Conservation (phyloP, 2,797 vertebrate genomes). For the Gobionotothen gibberifrons region DNA sequence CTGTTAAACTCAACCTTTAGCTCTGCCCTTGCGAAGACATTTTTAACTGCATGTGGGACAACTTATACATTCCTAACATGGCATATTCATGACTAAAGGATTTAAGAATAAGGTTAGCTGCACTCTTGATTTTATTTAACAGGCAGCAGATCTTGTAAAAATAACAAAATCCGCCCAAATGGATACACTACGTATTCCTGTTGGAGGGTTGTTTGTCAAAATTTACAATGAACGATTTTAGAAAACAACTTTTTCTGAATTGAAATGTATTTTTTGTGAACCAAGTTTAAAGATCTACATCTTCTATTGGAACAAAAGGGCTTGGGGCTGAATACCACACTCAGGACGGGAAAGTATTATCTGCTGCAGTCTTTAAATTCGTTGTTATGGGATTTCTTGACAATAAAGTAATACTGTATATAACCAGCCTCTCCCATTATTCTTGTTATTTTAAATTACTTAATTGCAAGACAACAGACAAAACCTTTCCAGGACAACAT, state of each 20-base stretch:
- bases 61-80: not conserved
- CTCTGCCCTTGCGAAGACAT: slow-evolving; percentile 28
- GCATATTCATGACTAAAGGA: not conserved
- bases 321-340: not conserved
- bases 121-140: not conserved
- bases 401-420: not conserved
- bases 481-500: not conserved
- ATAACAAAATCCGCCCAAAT: not conserved
- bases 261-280: not conserved
- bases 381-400: not conserved
- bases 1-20: slow-evolving; percentile 27
- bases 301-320: not conserved
- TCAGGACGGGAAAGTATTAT: not conserved
- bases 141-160: too few species aligned
- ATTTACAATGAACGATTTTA: slow-evolving; percentile 1
- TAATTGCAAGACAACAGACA: not conserved
- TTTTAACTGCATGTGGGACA: not conserved
- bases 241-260: not conserved
- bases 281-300: not conserved
- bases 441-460: not conserved
- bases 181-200: not conserved
- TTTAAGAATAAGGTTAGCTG: not conserved
- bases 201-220: not conserved
- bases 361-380: too few species aligned
- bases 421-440: not conserved